phyloP scores from a whole-genome alignment of 2,888 invertebrate species.

The Dichetophora obliterata region DNA sequence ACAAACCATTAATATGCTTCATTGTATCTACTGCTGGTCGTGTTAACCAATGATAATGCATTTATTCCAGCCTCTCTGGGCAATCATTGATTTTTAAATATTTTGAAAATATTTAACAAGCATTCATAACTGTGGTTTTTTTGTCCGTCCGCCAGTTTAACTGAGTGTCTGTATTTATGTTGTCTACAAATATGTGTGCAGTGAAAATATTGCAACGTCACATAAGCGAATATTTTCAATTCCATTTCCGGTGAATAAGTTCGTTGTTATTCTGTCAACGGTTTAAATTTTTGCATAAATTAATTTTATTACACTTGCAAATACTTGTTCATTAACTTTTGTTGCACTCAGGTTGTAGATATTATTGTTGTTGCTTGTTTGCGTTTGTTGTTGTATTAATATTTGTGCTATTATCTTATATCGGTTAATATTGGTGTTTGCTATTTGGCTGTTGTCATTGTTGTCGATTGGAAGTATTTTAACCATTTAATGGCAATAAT shows the following conservation, averaged over 20 bases:
- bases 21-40: background rate
- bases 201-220: too few species aligned
- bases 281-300: too few species aligned
- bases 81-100: too few species aligned
- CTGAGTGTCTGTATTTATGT: background rate
- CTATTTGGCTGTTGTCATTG: background rate
- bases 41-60: background rate
- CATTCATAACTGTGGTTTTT: background rate
- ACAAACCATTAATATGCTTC: background rate
- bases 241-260: too few species aligned
- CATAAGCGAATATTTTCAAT: too few species aligned
- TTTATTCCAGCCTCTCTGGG: background rate
- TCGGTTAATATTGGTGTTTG: background rate
- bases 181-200: background rate
- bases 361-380: too few species aligned
- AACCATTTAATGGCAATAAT: background rate
- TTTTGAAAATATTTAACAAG: too few species aligned
- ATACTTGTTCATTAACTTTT: too few species aligned
- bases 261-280: too few species aligned
- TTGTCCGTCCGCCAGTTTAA: background rate
- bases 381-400: background rate
- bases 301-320: too few species aligned
- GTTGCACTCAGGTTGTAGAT: too few species aligned
- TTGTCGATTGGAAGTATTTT: background rate
- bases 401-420: background rate